phyloP scores from a whole-genome alignment of 1,140 invertebrate genomes.

The Drosophila takahashii region DNA sequence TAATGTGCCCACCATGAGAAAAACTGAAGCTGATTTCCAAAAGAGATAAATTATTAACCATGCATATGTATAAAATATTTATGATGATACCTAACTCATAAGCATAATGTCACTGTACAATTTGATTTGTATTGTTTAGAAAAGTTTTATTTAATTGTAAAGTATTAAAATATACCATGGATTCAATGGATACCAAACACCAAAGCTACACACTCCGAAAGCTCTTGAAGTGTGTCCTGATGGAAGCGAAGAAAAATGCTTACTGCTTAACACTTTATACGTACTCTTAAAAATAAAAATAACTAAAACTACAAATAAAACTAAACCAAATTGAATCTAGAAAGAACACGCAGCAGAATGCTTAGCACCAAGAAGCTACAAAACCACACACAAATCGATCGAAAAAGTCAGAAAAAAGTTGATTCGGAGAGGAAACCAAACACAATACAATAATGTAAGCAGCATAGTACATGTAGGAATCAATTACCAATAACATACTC shows the following conservation, averaged over 20 bases:
- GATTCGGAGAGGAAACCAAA: slow-evolving; percentile 36
- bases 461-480: slow-evolving; percentile 57
- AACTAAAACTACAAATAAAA: slow-evolving; percentile 25
- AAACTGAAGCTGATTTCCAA: slow-evolving; percentile 11
- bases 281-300: slow-evolving; percentile 36
- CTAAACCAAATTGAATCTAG: slow-evolving; percentile 56
- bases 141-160: slow-evolving; percentile 31
- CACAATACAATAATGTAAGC: slow-evolving; percentile 38
- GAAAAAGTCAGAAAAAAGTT: slow-evolving; percentile 38
- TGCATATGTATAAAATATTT: slow-evolving; percentile 52
- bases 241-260: slow-evolving; percentile 28
- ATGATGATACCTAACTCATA: slow-evolving; percentile 31
- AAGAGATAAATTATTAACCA: slow-evolving; percentile 17
- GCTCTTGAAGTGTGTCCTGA: slow-evolving; percentile 19
- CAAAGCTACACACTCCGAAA: slow-evolving; percentile 6
- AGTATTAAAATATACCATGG: slow-evolving; percentile 27
- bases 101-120: slow-evolving; percentile 20
- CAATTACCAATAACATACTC: slow-evolving; percentile 37
- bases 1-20: slow-evolving; percentile 39
- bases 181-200: slow-evolving; percentile 2
- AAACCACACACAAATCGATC: slow-evolving; percentile 62
- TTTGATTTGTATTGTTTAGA: slow-evolving; percentile 20
- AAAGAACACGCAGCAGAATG: slow-evolving; percentile 76
- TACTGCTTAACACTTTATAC: slow-evolving; percentile 50
- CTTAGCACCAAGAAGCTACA: slow-evolving; percentile 80